A percentile compares a stretch with the other conserved stretches of the same genome.
These are phyloP conservation scores for Zoanthus sansibaricus DNA, from an alignment of 92 coral and sea anemone genomes.

Conservation along the genomic window DNA sequence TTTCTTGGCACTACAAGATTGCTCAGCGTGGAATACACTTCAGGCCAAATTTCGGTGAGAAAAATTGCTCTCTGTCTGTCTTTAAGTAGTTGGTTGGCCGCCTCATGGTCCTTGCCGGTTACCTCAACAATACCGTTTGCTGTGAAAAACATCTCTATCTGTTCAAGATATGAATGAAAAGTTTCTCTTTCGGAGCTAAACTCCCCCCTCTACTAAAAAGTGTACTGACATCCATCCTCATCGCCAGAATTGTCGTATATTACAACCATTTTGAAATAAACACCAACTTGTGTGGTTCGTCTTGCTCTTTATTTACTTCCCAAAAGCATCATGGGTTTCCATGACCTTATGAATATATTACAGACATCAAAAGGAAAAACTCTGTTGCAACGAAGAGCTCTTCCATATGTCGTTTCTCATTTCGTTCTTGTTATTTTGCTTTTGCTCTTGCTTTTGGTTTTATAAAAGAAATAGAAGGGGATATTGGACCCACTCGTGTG, in stretches of 20 bases:
- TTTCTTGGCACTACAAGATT: too few relatives aligned
- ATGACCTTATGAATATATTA: background rate
- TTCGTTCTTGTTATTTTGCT: too few relatives aligned
- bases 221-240: conserved; percentile 40
- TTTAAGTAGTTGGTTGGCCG: conserved; percentile 29
- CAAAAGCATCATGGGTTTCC: conserved; percentile 24
- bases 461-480: too few relatives aligned
- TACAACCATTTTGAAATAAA: background rate
- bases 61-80: conserved; percentile 64
- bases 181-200: conserved; percentile 49
- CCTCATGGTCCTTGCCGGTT: conserved; percentile 51
- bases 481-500: too few relatives aligned
- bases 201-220: conserved; percentile 57
- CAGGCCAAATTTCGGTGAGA: conserved; percentile 70
- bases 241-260: conserved; percentile 20
- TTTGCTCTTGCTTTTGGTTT: too few relatives aligned
- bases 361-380: too few relatives aligned
- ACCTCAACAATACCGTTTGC: conserved; percentile 62
- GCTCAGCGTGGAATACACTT: background rate
- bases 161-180: conserved; percentile 59
- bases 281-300: too few relatives aligned
- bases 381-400: too few relatives aligned
- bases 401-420: too few relatives aligned
- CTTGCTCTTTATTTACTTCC: background rate
- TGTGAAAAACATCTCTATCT: conserved; percentile 65